These are phyloP conservation scores for Enteromius argenteus DNA, from an alignment of 2,797 vertebrate species.

Conservation along the genomic window DNA sequence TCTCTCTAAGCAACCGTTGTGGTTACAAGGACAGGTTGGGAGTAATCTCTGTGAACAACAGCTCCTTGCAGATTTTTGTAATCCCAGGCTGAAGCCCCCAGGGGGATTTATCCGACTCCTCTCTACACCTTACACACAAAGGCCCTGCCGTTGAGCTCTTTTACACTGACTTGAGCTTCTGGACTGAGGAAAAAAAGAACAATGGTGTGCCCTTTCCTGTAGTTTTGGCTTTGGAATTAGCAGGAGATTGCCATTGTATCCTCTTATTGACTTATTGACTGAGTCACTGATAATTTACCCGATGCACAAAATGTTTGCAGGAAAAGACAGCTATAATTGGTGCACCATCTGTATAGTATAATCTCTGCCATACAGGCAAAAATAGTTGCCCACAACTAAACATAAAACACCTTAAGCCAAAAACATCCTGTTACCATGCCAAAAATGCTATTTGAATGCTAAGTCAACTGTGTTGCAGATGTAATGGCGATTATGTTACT, in stretches of 20 bases:
- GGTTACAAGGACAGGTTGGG: conserved; percentile 73
- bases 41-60: conserved; percentile 77
- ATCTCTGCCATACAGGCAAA: background rate
- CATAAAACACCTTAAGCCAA: background rate
- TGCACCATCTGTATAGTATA: conserved; percentile 26
- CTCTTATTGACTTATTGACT: conserved; percentile 28
- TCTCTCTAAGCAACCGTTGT: conserved; percentile 54
- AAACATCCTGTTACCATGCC: background rate
- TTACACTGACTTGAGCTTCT: conserved; percentile 15
- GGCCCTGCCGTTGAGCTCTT: background rate
- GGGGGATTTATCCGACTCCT: conserved; percentile 66
- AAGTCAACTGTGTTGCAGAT: background rate
- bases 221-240: conserved; percentile 31
- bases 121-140: conserved; percentile 26
- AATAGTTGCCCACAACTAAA: background rate
- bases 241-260: conserved; percentile 25
- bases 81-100: conserved; percentile 66
- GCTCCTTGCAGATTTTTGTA: conserved; percentile 74
- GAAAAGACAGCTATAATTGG: background rate
- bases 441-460: background rate
- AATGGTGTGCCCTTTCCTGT: conserved; percentile 13
- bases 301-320: conserved; percentile 13
- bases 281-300: conserved; percentile 15
- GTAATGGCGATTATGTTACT: background rate
- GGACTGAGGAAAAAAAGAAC: background rate